A percentile compares a stretch with the other conserved stretches of the same genome.
Conservation (phyloP, 2,888 invertebrate species). For the Frankliniella intonsa region DNA sequence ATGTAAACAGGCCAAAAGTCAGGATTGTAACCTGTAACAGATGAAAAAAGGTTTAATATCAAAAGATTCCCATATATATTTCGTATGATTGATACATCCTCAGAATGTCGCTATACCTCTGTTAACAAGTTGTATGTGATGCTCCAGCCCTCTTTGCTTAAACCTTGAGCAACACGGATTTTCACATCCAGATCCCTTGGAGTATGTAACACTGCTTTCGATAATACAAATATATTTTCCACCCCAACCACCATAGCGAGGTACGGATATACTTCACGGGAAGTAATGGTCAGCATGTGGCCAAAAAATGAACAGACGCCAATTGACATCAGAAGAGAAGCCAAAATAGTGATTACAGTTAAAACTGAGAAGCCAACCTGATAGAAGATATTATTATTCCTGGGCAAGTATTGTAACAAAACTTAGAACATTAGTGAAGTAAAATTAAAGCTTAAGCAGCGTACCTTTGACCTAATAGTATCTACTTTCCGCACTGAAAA, state of each 20-base stretch:
- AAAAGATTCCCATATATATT: background rate
- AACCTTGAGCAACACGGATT: slow-evolving; percentile 89
- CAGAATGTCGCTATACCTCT: slow-evolving; percentile 56
- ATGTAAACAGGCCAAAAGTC: slow-evolving; percentile 88
- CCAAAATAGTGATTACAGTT: slow-evolving; percentile 78
- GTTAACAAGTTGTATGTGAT: slow-evolving; percentile 92
- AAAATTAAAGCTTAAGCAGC: too few relatives aligned
- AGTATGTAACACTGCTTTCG: slow-evolving; percentile 90
- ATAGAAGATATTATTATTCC: background rate
- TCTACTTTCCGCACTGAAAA: slow-evolving; percentile 96
- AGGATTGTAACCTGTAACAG: slow-evolving; percentile 80
- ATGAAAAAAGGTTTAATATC: background rate
- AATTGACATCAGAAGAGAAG: slow-evolving; percentile 88
- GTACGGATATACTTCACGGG: slow-evolving; percentile 88
- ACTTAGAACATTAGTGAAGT: too few relatives aligned
- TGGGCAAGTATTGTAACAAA: too few relatives aligned
- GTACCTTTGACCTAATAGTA: slow-evolving; percentile 76
- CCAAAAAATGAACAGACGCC: slow-evolving; percentile 85
- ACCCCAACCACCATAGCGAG: slow-evolving; percentile 90
- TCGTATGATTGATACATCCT: background rate
- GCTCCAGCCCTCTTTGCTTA: slow-evolving; percentile 97
- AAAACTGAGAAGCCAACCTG: slow-evolving; percentile 74
- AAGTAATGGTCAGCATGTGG: slow-evolving; percentile 71
- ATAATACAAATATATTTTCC: slow-evolving; percentile 85
- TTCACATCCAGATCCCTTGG: slow-evolving; percentile 87